phyloP scores from a whole-genome alignment of 2,888 invertebrate species.

The Polia nebulosa region DNA sequence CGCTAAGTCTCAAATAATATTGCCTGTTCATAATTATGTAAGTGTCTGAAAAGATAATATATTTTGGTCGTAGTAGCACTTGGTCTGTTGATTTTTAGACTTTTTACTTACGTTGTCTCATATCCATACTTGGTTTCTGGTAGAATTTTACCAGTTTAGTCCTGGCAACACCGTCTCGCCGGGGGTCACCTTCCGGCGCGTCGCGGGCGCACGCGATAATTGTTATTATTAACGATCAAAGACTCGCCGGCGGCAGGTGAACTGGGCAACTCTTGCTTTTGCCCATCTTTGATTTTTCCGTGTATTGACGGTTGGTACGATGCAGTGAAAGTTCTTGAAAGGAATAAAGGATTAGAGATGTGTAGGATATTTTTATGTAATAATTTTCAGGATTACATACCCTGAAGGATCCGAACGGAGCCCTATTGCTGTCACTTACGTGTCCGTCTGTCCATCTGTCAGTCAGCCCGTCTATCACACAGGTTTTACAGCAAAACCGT shows the following conservation, averaged over 20 bases:
- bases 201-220: conserved; percentile 69
- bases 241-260: conserved; percentile 71
- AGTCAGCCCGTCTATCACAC: no score
- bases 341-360: conserved; percentile 19
- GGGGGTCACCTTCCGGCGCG: conserved; percentile 69
- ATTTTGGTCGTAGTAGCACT: no score
- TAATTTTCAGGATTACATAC: not conserved
- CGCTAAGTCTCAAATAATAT: no score
- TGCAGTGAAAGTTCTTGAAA: conserved; percentile 40
- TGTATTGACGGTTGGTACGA: conserved; percentile 33
- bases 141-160: not conserved
- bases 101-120: no score
- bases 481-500: no score
- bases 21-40: no score
- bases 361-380: conserved; percentile 1
- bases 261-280: conserved; percentile 55
- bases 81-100: no score
- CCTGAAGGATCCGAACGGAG: no score
- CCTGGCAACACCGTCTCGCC: conserved; percentile 66
- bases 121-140: conserved; percentile 1
- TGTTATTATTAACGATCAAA: conserved; percentile 80
- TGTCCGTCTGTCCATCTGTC: no score
- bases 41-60: no score
- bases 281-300: conserved; percentile 42
- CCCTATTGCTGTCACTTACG: no score